phyloP scores from a whole-genome alignment of 1,140 invertebrate genomes.

The Plutomurus gul region DNA sequence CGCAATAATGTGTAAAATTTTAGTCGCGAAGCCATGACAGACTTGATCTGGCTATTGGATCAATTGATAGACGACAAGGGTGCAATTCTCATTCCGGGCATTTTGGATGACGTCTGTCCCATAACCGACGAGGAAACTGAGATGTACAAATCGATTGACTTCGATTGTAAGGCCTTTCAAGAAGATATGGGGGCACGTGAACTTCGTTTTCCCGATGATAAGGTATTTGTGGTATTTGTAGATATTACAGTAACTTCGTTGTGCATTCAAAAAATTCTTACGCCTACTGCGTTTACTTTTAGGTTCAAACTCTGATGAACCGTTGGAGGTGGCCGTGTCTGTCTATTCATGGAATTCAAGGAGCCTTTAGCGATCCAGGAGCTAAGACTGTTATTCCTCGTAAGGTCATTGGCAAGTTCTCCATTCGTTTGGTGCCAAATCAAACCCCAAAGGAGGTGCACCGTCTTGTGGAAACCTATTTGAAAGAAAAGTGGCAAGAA shows the following conservation, averaged over 20 bases:
- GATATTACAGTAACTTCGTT: background rate
- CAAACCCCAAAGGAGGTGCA: conserved; percentile 79
- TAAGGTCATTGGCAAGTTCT: conserved; percentile 96
- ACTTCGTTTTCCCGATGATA: conserved; percentile 76
- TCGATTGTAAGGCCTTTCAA: conserved; percentile 80
- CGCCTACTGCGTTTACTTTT: background rate
- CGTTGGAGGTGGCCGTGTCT: conserved; percentile 88
- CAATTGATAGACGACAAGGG: conserved; percentile 82
- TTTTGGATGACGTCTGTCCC: conserved; percentile 77
- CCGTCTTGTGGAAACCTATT: conserved; percentile 72
- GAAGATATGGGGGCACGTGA: conserved; percentile 71
- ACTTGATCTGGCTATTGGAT: conserved; percentile 81
- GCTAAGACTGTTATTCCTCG: conserved; percentile 70
- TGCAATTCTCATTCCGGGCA: conserved; percentile 77
- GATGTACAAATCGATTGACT: conserved; percentile 86
- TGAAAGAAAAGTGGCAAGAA: conserved; percentile 69
- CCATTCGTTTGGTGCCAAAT: conserved; percentile 90
- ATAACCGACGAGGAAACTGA: conserved; percentile 74
- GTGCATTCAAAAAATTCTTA: background rate
- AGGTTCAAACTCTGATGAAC: conserved; percentile 70
- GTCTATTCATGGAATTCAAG: conserved; percentile 90
- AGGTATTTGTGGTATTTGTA: conserved; percentile 61
- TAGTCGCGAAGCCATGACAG: conserved; percentile 79
- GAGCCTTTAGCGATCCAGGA: conserved; percentile 57
- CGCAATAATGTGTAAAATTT: no score